Percentiles rank a stretch among this genome's conserved stretches.
These are phyloP conservation scores for Lichenostomus cassidix DNA, from an alignment of 2,113 vertebrate species.

Conservation along the genomic window DNA sequence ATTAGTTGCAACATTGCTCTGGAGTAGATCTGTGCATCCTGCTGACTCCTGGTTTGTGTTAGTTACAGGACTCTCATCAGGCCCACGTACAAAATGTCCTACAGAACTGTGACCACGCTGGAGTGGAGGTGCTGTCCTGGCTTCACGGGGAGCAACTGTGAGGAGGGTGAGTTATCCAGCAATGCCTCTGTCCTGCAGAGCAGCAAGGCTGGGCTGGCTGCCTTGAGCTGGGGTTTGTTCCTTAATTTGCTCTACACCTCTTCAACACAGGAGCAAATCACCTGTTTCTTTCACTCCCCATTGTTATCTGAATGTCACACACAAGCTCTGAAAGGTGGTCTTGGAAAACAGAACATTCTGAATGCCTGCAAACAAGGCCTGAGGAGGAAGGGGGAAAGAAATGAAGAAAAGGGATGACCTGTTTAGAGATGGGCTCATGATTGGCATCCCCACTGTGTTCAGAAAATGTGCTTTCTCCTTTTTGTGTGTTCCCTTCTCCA, in stretches of 20 bases:
- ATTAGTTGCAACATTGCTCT: rapidly evolving
- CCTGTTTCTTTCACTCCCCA: neutral
- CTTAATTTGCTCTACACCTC: neutral
- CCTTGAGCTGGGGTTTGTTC: neutral
- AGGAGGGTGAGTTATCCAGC: constrained; percentile 80
- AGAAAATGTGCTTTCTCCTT: neutral
- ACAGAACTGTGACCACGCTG: constrained; percentile 86
- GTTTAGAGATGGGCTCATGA: neutral
- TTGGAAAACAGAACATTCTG: neutral
- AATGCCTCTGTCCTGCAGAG: rapidly evolving
- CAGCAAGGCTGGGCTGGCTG: neutral
- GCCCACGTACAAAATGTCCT: constrained; percentile 87
- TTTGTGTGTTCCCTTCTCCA: neutral
- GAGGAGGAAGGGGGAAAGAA: neutral
- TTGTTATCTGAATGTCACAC: neutral
- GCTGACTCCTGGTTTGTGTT: constrained; percentile 70
- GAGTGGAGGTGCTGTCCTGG: constrained; percentile 95
- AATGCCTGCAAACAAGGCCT: neutral
- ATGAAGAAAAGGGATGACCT: neutral
- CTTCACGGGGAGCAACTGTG: constrained; percentile 87
- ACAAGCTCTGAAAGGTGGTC: neutral
- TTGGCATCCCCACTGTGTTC: neutral
- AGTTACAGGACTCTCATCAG: constrained; percentile 94
- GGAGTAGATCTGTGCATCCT: neutral
- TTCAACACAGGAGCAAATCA: neutral